Conservation (phyloP, 1,140 invertebrate genomes). For the Bombus soroeensis region DNA sequence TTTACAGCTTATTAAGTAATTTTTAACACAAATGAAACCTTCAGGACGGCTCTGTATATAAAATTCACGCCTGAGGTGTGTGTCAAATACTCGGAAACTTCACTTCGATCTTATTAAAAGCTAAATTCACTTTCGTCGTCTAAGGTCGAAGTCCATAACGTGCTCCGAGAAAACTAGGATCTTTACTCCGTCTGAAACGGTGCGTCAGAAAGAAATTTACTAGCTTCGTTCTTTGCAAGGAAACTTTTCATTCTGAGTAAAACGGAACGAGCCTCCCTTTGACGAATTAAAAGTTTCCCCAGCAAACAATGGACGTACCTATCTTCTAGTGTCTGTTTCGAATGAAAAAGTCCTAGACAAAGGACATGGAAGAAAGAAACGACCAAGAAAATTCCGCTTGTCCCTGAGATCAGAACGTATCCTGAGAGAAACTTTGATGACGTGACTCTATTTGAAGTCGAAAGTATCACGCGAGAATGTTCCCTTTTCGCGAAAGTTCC, state of each 20-base stretch:
- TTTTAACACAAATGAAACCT: not conserved
- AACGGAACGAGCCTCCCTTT: not conserved
- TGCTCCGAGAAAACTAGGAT: not conserved
- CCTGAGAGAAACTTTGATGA: not conserved
- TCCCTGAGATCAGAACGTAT: not conserved
- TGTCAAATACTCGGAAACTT: not conserved
- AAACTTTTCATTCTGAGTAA: not conserved
- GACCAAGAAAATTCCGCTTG: not conserved
- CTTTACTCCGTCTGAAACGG: not conserved
- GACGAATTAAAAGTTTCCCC: not conserved
- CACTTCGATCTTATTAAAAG: not conserved
- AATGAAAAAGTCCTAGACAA: not conserved
- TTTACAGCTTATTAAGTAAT: not conserved
- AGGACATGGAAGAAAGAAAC: not conserved
- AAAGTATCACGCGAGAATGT: not conserved
- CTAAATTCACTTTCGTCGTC: not conserved
- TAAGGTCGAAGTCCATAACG: not conserved
- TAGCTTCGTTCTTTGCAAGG: not conserved
- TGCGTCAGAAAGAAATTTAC: not conserved
- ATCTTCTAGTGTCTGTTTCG: not conserved
- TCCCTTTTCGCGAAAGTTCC: slow-evolving; percentile 7
- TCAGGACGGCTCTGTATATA: not conserved
- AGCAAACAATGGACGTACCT: not conserved
- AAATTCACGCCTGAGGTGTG: not conserved
- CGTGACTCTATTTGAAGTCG: slow-evolving; percentile 10